Base-by-base conservation (phyloP, 2,113 vertebrate genomes). In the Tamias sibiricus region DNA sequence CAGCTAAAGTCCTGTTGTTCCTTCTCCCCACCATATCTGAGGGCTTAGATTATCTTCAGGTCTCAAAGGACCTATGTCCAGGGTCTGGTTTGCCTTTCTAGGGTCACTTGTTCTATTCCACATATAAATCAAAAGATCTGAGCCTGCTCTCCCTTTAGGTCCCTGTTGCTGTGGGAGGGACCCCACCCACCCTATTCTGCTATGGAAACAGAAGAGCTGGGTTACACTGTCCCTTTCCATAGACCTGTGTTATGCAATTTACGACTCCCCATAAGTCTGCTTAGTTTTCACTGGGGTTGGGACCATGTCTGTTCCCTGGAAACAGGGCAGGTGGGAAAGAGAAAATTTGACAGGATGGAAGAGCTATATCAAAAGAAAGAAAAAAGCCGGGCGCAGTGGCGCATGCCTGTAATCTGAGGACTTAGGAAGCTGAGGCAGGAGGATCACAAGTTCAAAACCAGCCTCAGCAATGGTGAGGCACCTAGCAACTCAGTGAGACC, bases 341-440 rank as follows among this genome's bases (percentile, higher is more conserved):
- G 37, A 37, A 95, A 85, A 82, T 66, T 71, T 52, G 91, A 81
- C 9, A 96, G 52, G 68, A 95, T 64, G 62, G 22, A 44, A 87
- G 83, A 80, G 26, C 47, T 68, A 22, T 12, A n/a, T 81, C 47
- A 71, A 57, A 72, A 88, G 30, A 93, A 32, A 28, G 71, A 92
- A 94, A 66, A 66, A 8, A 11, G 57, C 13, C 40, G 6, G 17
- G 14, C 17, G 52, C 30, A 44, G 62, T 11, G 10, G 44, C 19
- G 8, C 64, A 69, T 28, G 6, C 42, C 44, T 37, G 1, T 42
- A 14, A 54, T 16, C 10, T 26, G 14, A 87, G 47, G 22, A 57
- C 24, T 57, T 32, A 22, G 49, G n/a, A 85, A 24, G 35, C n/a
- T 40, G 13, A 42, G 66, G 85, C n/a, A 52, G 49, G 26, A 57